phyloP scores from a whole-genome alignment of 1,140 invertebrate genomes.

The Drosophila kurseongensis region DNA sequence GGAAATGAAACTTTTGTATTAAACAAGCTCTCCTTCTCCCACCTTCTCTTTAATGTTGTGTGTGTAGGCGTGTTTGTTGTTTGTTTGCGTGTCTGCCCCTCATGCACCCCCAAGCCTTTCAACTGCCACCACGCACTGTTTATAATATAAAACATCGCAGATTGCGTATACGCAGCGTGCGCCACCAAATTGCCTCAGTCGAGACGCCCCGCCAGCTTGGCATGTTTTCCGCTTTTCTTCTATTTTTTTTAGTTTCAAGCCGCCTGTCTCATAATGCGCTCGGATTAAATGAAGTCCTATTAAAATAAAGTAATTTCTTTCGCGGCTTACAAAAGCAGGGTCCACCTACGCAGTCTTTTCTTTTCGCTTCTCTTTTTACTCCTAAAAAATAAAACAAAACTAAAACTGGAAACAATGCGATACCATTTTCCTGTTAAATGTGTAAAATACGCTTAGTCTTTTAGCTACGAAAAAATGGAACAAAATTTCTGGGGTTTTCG shows the following conservation, averaged over 20 bases:
- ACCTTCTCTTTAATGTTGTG: slow-evolving; percentile 10
- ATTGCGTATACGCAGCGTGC: slow-evolving; percentile 80
- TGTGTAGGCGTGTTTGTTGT: slow-evolving; percentile 65
- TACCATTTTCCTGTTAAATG: slow-evolving; percentile 62
- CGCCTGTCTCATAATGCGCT: slow-evolving; percentile 64
- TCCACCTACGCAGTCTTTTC: slow-evolving; percentile 44
- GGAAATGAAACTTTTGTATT: slow-evolving; percentile 83
- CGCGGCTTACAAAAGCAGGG: slow-evolving; percentile 46
- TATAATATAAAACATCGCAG: slow-evolving; percentile 65
- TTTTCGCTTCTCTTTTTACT: slow-evolving; percentile 21
- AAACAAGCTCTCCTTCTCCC: slow-evolving; percentile 54
- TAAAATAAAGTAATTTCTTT: slow-evolving; percentile 81
- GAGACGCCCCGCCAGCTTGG: slow-evolving; percentile 43
- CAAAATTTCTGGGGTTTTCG: slow-evolving; percentile 26
- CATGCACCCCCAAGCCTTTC: slow-evolving; percentile 45
- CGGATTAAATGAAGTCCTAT: slow-evolving; percentile 82
- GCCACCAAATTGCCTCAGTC: slow-evolving; percentile 65
- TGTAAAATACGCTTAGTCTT: slow-evolving; percentile 74
- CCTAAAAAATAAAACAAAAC: slow-evolving; percentile 65
- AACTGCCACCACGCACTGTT: slow-evolving; percentile 55
- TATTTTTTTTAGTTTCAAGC: slow-evolving; percentile 18
- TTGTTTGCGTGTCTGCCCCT: slow-evolving; percentile 57
- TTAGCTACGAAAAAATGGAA: slow-evolving; percentile 31
- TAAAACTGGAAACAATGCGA: slow-evolving; percentile 61
- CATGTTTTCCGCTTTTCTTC: slow-evolving; percentile 25